Base-by-base conservation (phyloP, 2,888 invertebrate species). In the Caenorhabditis panamensis region DNA sequence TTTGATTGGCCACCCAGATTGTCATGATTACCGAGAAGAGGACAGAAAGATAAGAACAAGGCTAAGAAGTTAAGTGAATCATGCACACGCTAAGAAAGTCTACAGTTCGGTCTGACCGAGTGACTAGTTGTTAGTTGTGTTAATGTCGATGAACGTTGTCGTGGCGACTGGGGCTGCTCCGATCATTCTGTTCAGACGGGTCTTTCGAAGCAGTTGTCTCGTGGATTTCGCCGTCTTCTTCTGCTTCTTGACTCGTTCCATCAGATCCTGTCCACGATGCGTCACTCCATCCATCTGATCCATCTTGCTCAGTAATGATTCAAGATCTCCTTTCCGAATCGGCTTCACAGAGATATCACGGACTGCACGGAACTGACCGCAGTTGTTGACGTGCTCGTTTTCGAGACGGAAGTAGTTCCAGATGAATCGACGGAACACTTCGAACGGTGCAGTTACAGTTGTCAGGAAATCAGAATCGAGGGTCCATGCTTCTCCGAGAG, bases 331-430 rank as follows among this genome's bases (percentile, higher is more conserved):
- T 61, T 79, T 79, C 92, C 96, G 95, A 59, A 96, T 94, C 1
- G 96, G 96, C 53, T 96, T 96, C 61, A 97, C 96, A 0, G 96
- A 96, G 63, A 99, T 99, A 92, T 99, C 99, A 5, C 99, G 93
- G 0, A 99, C 98, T 9, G 99, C 99, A 89, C 99, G 93, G 93
- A 99, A 99, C 93, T 93, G 92, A 92, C 99, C 99, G 37, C 98
- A 98, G 93, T 99, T 99, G 93, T 99, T 99, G 49, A 99, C 93
- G 92, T 99, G 99, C 91, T 99, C 99, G 93, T 99, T 99, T 93
- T 99, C 99, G 89, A 99, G 92, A 0, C 99, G 97, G 93, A 99
- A 97, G 92, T 96, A 99, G 92, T 99, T 99, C 99, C 99, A 99
- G 58, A 99, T 94, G 92, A 98, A 99, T 69, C 98, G 94, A 90